phyloP scores from a whole-genome alignment of 2,113 vertebrate genomes.

The Periophthalmus modestus region DNA sequence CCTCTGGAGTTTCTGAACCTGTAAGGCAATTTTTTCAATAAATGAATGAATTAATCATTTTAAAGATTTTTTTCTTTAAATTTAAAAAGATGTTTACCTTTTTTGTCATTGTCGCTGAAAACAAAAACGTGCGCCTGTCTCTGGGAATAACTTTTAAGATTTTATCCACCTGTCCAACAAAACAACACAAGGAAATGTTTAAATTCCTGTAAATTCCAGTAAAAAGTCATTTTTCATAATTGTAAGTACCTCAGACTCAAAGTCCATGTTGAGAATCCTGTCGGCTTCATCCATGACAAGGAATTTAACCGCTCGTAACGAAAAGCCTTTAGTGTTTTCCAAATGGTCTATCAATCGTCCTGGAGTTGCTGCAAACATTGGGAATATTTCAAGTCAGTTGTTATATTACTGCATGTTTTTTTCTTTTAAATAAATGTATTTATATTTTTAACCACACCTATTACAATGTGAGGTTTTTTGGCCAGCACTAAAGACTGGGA shows the following conservation, averaged over 20 bases:
- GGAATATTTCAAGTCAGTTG: background rate
- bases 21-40: slow-evolving; percentile 10
- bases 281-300: slow-evolving; percentile 98
- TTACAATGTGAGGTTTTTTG: slow-evolving; percentile 94
- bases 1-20: slow-evolving; percentile 97
- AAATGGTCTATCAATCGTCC: slow-evolving; percentile 94
- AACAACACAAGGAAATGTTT: background rate
- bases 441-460: slow-evolving; percentile 81
- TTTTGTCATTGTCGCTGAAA: slow-evolving; percentile 99
- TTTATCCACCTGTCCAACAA: slow-evolving; percentile 88
- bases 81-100: slow-evolving; percentile 78
- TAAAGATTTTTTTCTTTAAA: too few species aligned
- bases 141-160: slow-evolving; percentile 96
- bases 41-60: too few species aligned
- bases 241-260: slow-evolving; percentile 89
- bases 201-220: background rate
- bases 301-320: slow-evolving; percentile 88
- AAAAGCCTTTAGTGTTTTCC: slow-evolving; percentile 98
- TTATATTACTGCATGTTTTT: background rate
- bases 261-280: slow-evolving; percentile 98
- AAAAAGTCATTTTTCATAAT: background rate
- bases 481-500: slow-evolving; percentile 94
- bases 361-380: slow-evolving; percentile 84
- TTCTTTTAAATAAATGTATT: background rate
- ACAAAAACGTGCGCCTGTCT: slow-evolving; percentile 92